Conservation (phyloP, 2,113 vertebrate species). For the Cercopithecus mona region DNA sequence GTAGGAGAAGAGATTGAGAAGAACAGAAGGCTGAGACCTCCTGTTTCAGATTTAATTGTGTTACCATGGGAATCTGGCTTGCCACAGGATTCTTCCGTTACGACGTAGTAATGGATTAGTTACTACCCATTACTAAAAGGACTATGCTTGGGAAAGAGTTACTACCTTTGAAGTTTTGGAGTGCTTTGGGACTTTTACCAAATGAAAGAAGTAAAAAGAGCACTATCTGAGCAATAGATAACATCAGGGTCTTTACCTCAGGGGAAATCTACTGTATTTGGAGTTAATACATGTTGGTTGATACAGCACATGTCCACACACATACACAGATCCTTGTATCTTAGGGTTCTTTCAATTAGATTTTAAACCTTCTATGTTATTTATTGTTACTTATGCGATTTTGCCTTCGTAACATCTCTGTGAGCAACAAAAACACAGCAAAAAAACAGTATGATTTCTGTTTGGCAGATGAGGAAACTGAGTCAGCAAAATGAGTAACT, state of each 20-base stretch:
- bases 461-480: not conserved
- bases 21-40: not conserved
- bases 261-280: not conserved
- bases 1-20: not conserved
- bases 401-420: not conserved
- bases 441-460: not conserved
- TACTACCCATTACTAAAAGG: not conserved
- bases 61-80: not conserved
- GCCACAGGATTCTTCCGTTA: not conserved
- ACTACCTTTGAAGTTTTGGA: not conserved
- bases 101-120: not conserved
- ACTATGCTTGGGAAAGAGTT: not conserved
- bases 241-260: not conserved
- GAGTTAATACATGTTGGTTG: not conserved
- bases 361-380: not conserved
- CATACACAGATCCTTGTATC: not conserved
- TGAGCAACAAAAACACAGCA: not conserved
- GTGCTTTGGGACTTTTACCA: not conserved
- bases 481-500: not conserved
- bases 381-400: not conserved
- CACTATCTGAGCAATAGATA: not conserved
- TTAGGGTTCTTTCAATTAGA: not conserved
- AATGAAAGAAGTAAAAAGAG: not conserved
- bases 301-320: not conserved
- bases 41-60: not conserved